Conservation (phyloP, 2,888 invertebrate genomes). For the Aphidoletes aphidimyza region DNA sequence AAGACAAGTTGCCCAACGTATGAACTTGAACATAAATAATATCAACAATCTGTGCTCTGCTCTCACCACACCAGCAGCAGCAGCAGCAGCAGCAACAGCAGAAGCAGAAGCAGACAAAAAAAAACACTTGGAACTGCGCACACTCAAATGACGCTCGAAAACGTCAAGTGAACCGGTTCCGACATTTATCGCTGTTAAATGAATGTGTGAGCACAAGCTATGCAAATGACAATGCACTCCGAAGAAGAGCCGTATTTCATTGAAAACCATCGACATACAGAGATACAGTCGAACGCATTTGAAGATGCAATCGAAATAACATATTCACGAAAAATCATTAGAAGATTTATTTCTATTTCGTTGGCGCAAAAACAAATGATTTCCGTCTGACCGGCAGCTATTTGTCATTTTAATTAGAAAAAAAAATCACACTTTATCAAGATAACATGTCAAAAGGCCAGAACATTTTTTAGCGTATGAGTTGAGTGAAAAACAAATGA, state of each 20-base stretch:
- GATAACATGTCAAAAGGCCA: slow-evolving; percentile 40
- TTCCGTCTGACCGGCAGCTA: background rate
- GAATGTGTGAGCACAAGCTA: background rate
- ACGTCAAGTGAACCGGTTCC: slow-evolving; percentile 47
- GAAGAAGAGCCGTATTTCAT: background rate
- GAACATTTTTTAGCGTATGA: background rate
- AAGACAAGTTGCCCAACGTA: background rate
- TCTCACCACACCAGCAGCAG: no score
- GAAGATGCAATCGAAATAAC: no score
- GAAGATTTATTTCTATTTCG: background rate
- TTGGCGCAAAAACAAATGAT: background rate
- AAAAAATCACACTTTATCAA: slow-evolving; percentile 36
- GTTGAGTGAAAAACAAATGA: background rate
- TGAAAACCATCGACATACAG: background rate
- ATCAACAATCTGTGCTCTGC: background rate
- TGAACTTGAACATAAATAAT: background rate
- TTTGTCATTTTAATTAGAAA: slow-evolving; percentile 49
- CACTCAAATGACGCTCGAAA: background rate
- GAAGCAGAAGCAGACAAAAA: background rate
- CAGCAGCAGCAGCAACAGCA: background rate
- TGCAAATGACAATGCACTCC: slow-evolving; percentile 9
- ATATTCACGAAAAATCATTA: background rate
- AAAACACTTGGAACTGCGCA: background rate
- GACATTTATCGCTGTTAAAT: background rate
- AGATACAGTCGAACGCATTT: background rate